These are phyloP conservation scores for Tortrix viridana DNA, from an alignment of 2,888 invertebrate species.

Conservation along the genomic window DNA sequence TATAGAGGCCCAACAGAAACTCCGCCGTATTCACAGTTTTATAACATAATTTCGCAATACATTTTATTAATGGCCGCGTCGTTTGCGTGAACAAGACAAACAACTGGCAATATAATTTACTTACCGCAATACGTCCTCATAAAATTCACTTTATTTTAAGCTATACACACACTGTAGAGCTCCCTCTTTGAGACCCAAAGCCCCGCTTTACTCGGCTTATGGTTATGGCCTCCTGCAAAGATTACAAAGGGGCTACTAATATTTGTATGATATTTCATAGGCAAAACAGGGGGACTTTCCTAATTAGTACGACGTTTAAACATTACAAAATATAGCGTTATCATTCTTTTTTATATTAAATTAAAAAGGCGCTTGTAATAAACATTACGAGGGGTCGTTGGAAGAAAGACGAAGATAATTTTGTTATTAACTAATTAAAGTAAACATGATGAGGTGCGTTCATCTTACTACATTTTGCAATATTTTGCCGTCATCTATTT, in stretches of 20 bases:
- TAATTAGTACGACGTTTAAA: constrained; percentile 56
- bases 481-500: no score
- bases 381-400: background rate
- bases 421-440: no score
- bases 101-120: constrained; percentile 42
- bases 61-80: constrained; percentile 28
- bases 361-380: constrained; percentile 20
- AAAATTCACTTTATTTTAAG: constrained; percentile 54
- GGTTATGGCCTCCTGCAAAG: constrained; percentile 38
- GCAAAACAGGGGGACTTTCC: constrained; percentile 48
- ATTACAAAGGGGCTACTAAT: constrained; percentile 62
- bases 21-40: constrained; percentile 16
- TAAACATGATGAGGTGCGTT: no score
- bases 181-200: constrained; percentile 49
- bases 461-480: no score
- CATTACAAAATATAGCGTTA: constrained; percentile 24
- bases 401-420: background rate
- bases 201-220: constrained; percentile 44
- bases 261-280: constrained; percentile 60
- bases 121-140: constrained; percentile 40
- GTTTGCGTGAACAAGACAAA: constrained; percentile 40
- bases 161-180: constrained; percentile 48
- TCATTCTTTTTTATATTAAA: constrained; percentile 29
- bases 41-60: constrained; percentile 27
- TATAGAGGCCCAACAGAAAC: constrained; percentile 2